Percentiles rank a stretch among this genome's conserved stretches.
Conservation (phyloP, 1,140 invertebrate species). For the Caenorhabditis remanei region DNA sequence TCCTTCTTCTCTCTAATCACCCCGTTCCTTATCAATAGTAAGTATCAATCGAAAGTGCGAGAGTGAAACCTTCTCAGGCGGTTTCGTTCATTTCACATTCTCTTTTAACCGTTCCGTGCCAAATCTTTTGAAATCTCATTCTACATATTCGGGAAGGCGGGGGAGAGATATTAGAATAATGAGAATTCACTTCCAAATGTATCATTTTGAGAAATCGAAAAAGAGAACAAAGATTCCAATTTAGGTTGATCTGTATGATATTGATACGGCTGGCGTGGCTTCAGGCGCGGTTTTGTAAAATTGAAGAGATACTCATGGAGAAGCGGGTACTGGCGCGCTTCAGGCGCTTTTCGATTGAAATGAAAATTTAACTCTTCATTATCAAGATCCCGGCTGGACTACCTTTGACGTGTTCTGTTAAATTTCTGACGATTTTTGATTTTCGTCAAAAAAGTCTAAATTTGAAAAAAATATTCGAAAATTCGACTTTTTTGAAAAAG, state of each 20-base stretch:
- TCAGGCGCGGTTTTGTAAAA: too few species aligned
- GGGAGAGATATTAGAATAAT: background rate
- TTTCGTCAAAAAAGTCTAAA: too few species aligned
- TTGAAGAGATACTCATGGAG: too few species aligned
- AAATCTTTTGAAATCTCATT: background rate
- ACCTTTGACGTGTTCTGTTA: too few species aligned
- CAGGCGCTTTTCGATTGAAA: too few species aligned
- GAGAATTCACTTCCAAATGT: background rate
- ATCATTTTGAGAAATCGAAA: background rate
- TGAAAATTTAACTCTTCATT: too few species aligned
- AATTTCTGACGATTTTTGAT: too few species aligned
- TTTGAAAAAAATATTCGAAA: too few species aligned
- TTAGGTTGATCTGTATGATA: background rate
- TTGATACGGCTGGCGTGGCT: too few species aligned
- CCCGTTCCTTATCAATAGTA: background rate
- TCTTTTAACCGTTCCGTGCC: background rate
- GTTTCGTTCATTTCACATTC: background rate
- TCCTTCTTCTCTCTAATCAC: background rate
- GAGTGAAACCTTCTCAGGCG: background rate
- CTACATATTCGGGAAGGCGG: background rate
- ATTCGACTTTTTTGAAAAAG: too few species aligned
- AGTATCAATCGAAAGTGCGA: conserved; percentile 49
- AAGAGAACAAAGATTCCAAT: background rate
- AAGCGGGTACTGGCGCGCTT: too few species aligned
- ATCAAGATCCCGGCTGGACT: too few species aligned